These are phyloP conservation scores for Ataeniobius toweri DNA, from an alignment of 2,797 vertebrate species.

Conservation along the genomic window DNA sequence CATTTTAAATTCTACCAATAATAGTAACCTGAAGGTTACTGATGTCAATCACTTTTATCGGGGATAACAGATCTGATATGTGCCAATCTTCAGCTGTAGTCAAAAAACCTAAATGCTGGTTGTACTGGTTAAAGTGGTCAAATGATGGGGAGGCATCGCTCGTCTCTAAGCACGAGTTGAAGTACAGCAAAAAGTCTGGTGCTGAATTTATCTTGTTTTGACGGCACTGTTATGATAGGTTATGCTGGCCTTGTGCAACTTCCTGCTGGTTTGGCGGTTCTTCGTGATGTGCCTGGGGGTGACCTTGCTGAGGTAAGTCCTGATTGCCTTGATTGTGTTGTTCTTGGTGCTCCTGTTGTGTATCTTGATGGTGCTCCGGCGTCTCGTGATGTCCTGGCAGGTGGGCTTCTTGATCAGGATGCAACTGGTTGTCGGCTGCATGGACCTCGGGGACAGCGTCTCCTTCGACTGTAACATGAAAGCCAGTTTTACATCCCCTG, in stretches of 20 bases:
- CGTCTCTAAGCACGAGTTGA: slow-evolving; percentile 41
- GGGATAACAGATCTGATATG: slow-evolving; percentile 35
- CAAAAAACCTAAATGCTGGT: slow-evolving; percentile 30
- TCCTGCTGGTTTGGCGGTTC: slow-evolving; percentile 68
- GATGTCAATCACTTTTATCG: slow-evolving; percentile 24
- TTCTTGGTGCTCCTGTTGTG: slow-evolving; percentile 46
- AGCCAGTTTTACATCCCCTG: background rate
- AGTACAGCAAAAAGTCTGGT: slow-evolving; percentile 53
- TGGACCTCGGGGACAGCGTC: slow-evolving; percentile 61
- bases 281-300: slow-evolving; percentile 64
- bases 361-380: slow-evolving; percentile 43
- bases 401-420: slow-evolving; percentile 50
- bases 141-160: slow-evolving; percentile 25
- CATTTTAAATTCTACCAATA: slow-evolving; percentile 27
- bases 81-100: slow-evolving; percentile 28
- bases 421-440: slow-evolving; percentile 44
- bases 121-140: slow-evolving; percentile 48
- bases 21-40: slow-evolving; percentile 30
- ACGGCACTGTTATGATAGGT: slow-evolving; percentile 54
- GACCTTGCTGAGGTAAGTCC: slow-evolving; percentile 51
- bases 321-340: slow-evolving; percentile 42
- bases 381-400: slow-evolving; percentile 50
- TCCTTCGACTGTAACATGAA: slow-evolving; percentile 67
- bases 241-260: slow-evolving; percentile 54
- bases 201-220: slow-evolving; percentile 22